Percentiles rank a stretch among this genome's conserved stretches.
Evolutionary conservation across 1,140 invertebrate genomes (phyloP).

Genomic region (Apis laboriosa): DNA sequence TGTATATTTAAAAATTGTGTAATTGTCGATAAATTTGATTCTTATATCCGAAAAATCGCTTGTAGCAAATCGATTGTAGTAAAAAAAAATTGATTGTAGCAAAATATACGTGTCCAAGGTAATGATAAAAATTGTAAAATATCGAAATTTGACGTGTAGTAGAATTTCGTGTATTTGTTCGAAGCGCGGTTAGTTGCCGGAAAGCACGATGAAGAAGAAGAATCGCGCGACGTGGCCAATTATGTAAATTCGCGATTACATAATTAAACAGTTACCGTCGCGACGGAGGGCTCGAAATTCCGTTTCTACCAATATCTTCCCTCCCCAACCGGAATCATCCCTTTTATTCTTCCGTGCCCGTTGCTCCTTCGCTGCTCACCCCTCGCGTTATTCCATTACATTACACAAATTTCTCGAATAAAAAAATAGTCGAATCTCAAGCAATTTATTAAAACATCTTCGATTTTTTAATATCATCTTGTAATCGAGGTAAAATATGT

Average conservation of each 20-base stretch:
- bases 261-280: constrained; percentile 72
- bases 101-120: neutral
- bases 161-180: constrained; percentile 58
- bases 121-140: neutral
- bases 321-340: neutral
- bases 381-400: neutral
- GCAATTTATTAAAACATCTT: neutral
- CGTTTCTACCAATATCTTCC: constrained; percentile 49
- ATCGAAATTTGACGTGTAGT: constrained; percentile 22
- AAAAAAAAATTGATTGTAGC: neutral
- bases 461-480: neutral
- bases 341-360: constrained; percentile 1
- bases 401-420: constrained; percentile 17
- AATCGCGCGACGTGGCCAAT: constrained; percentile 61
- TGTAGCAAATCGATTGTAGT: too few relatives aligned
- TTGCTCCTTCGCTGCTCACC: constrained; percentile 19
- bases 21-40: too few relatives aligned
- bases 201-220: constrained; percentile 32
- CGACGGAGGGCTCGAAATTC: constrained; percentile 41
- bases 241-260: constrained; percentile 74
- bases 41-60: too few relatives aligned
- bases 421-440: neutral
- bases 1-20: too few relatives aligned
- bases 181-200: constrained; percentile 43
- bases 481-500: too few relatives aligned